Evolutionary conservation across 1,140 invertebrate genomes (phyloP).

Genomic region (Meloidogyne floridensis): DNA sequence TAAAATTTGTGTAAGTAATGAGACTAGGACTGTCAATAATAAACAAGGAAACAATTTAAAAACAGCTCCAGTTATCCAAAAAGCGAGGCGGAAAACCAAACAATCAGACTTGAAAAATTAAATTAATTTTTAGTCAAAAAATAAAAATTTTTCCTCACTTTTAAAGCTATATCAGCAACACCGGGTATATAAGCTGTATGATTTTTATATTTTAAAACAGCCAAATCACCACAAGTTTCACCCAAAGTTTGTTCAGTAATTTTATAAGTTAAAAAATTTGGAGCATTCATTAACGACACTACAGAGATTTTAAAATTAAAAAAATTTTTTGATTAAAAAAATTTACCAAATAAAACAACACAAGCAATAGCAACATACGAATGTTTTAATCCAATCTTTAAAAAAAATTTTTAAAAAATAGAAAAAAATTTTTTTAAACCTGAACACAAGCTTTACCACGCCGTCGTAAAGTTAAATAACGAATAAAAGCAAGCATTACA

Average conservation of each 20-base stretch:
- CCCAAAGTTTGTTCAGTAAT: conserved; percentile 56
- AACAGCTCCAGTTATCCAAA: conserved; percentile 64
- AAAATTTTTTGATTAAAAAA: background rate
- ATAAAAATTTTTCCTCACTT: conserved; percentile 8
- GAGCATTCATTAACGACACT: conserved; percentile 57
- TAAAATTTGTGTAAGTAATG: conserved; percentile 57
- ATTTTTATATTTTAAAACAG: conserved; percentile 19
- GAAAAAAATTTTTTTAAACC: conserved; percentile 28
- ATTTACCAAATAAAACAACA: conserved; percentile 45
- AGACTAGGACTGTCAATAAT: conserved; percentile 57
- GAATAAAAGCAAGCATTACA: conserved; percentile 61
- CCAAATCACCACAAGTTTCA: conserved; percentile 41
- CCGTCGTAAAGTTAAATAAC: conserved; percentile 59
- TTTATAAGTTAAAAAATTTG: conserved; percentile 65
- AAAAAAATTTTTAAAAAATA: background rate
- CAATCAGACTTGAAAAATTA: conserved; percentile 24
- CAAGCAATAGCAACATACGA: conserved; percentile 57
- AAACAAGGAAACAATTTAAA: conserved; percentile 63
- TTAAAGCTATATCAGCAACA: conserved; percentile 58
- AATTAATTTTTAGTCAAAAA: conserved; percentile 2
- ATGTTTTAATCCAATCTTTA: conserved; percentile 54
- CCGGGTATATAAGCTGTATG: conserved; percentile 59
- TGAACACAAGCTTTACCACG: conserved; percentile 57
- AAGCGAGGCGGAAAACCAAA: conserved; percentile 60
- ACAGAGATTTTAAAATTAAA: background rate